Evolutionary conservation across 2,113 vertebrate species (phyloP).

Genomic region (Polyodon spathula): DNA sequence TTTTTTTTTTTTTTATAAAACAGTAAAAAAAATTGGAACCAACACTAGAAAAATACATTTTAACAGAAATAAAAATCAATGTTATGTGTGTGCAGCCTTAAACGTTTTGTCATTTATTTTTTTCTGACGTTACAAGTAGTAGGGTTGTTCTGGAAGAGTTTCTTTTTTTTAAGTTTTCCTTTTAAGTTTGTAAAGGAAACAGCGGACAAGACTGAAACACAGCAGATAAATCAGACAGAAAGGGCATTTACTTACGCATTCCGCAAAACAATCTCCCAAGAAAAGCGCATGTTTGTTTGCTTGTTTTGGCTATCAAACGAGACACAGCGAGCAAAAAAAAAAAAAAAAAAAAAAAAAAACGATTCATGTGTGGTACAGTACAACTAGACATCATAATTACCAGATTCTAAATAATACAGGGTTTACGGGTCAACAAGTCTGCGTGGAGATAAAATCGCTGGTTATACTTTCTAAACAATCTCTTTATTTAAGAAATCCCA

Average conservation of each 20-base stretch:
- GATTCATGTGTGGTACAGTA: background rate
- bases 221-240: background rate
- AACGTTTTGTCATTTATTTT: no score
- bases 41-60: no score
- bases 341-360: background rate
- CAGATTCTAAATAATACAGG: background rate
- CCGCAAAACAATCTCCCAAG: background rate
- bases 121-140: no score
- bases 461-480: background rate
- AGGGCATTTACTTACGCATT: background rate
- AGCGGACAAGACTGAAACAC: background rate
- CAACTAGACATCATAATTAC: background rate
- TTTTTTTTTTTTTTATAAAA: no score
- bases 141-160: no score
- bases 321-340: background rate
- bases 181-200: background rate
- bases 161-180: no score
- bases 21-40: no score
- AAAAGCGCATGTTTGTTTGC: background rate
- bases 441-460: background rate
- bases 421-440: background rate
- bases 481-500: background rate
- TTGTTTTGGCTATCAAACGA: background rate
- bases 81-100: no score
- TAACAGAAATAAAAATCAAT: no score